phyloP scores from a whole-genome alignment of 2,113 vertebrate species.

The Phaethon lepturus region DNA sequence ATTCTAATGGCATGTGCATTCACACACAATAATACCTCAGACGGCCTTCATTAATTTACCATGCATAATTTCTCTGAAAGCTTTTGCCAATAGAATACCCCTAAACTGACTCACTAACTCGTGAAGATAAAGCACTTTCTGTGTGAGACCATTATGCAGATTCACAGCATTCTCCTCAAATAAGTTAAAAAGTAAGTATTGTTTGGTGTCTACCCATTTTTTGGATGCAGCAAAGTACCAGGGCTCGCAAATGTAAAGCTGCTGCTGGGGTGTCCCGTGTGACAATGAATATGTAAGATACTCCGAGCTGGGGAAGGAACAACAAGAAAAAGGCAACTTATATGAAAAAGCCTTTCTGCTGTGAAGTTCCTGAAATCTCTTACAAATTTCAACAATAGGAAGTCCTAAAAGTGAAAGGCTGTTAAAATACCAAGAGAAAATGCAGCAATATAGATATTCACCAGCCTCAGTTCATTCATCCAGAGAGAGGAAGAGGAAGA shows the following conservation, averaged over 20 bases:
- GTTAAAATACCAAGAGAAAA: conserved; percentile 29
- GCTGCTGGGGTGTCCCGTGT: conserved; percentile 26
- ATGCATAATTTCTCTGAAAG: conserved; percentile 84
- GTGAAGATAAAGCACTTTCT: conserved; percentile 71
- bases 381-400: conserved; percentile 29
- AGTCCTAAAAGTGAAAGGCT: conserved; percentile 15
- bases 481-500: neutral
- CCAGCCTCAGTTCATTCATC: neutral
- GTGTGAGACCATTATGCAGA: conserved; percentile 64
- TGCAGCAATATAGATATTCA: conserved; percentile 11
- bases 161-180: conserved; percentile 58
- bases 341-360: conserved; percentile 35
- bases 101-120: conserved; percentile 70
- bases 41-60: conserved; percentile 78
- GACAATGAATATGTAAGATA: conserved; percentile 56
- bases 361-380: conserved; percentile 28
- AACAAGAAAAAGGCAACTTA: conserved; percentile 10
- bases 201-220: neutral
- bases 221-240: neutral
- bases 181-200: conserved; percentile 62
- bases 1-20: conserved; percentile 75
- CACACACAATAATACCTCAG: conserved; percentile 72
- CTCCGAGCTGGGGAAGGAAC: neutral
- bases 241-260: conserved; percentile 26
- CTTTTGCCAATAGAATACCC: conserved; percentile 77